Evolutionary conservation across 2,113 vertebrate species (phyloP).

Genomic region (Dasyurus viverrinus): DNA sequence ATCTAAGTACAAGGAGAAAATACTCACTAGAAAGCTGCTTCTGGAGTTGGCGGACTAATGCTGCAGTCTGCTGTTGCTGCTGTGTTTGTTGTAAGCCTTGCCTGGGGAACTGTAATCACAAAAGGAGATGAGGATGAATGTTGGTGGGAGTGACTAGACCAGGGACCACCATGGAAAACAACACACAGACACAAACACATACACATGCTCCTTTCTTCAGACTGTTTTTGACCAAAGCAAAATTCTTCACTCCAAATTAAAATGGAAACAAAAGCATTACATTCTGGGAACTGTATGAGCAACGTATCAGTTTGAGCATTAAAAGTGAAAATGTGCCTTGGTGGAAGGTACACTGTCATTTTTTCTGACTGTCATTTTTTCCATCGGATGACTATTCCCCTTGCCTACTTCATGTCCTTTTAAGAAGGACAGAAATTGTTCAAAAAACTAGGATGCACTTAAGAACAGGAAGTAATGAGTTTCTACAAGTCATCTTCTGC

Average conservation of each 20-base stretch:
- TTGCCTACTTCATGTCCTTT: background rate
- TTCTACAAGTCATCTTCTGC: background rate
- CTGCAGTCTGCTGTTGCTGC: conserved; percentile 86
- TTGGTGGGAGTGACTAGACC: background rate
- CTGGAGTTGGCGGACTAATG: conserved; percentile 86
- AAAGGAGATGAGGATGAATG: conserved; percentile 15
- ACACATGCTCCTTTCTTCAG: background rate
- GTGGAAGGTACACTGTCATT: background rate
- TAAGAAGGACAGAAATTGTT: background rate
- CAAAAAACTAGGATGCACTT: background rate
- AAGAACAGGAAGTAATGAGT: background rate
- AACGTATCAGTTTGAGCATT: background rate
- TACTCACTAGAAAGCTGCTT: conserved; percentile 87
- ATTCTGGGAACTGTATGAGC: background rate
- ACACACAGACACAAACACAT: background rate
- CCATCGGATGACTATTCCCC: background rate
- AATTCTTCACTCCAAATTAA: background rate
- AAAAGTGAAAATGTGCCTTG: background rate
- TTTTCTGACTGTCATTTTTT: background rate
- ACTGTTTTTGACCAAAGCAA: background rate
- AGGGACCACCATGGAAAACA: background rate
- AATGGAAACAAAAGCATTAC: background rate
- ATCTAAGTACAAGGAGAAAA: accelerated
- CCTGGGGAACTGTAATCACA: conserved; percentile 80
- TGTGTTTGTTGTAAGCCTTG: conserved; percentile 85